Base-by-base conservation (phyloP, 2,113 vertebrate species). In the Corapipo altera region DNA sequence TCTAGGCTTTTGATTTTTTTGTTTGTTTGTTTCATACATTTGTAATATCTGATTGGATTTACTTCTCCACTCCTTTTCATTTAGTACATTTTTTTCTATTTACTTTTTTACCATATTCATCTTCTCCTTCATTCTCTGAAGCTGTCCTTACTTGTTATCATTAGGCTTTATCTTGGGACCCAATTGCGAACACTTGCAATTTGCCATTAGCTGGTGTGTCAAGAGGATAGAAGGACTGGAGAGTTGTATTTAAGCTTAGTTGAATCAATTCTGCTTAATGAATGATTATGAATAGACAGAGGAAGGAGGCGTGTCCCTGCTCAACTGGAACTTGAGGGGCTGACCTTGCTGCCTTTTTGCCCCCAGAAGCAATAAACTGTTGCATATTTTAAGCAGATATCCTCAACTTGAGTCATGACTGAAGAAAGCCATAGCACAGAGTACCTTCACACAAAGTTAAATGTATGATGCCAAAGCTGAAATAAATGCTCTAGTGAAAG, bases 351-450 rank as follows among this genome's bases (percentile, higher is more conserved):
- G 28, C n/a, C 37, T 21, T 76, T 20, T 58, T 52, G 15, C 6
- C 37, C 6, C 37, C n/a, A 11, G 32, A 39, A 96, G 57, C 3
- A 37, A 30, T 6, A 9, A 66, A 26, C 9, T 54, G 22, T 43
- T 55, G 8, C 1, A 5, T 1, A 0, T 59, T 48, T 69, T 41
- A 55, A 52, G 33, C 28, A 67, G 39, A 41, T 27, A 23, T 21
- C 10, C 15, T n/a, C 35, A 33, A 39, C 23, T 51, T 32, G 35
- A 61, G 44, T 24, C 43, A 35, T 18, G 11, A 26, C 2, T 81
- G 73, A 71, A 75, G 70, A 67, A 94, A 81, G 7, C 24, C 20
- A 4, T 5, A 37, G 11, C 19, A 59, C 9, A 18, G 54, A 49
- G 19, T 11, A 51, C 32, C 23, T 70, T 74, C 43, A 46, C 3